A percentile compares a stretch with the other conserved stretches of the same genome.
Evolutionary conservation across 2,797 vertebrate genomes (phyloP).

Genomic region (Acomys russatus): DNA sequence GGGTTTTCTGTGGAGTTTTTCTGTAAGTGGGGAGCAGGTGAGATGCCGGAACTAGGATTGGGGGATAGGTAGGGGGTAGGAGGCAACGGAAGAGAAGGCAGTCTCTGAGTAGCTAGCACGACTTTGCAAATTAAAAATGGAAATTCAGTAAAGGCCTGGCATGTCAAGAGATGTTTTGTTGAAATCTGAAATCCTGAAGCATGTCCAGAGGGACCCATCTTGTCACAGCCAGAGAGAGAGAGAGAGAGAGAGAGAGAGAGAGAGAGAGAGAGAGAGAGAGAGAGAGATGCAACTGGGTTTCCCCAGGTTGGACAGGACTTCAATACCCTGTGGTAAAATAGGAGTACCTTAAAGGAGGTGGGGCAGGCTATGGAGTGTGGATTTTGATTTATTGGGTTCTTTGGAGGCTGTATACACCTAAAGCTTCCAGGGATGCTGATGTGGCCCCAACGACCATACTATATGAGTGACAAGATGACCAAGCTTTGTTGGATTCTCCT

Average conservation of each 20-base stretch:
- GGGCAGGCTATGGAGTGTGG: background rate
- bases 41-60: background rate
- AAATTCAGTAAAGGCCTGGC: slow-evolving; percentile 56
- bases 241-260: background rate
- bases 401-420: background rate
- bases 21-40: background rate
- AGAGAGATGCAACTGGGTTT: background rate
- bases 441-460: background rate
- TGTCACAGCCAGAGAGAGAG: background rate
- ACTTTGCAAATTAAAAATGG: slow-evolving; percentile 63
- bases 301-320: background rate
- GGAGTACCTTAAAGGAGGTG: background rate
- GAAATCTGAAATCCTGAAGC: slow-evolving; percentile 19
- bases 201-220: background rate
- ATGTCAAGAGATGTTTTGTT: slow-evolving; percentile 19
- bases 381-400: background rate
- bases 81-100: background rate
- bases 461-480: background rate
- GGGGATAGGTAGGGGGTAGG: background rate
- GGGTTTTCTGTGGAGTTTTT: slow-evolving; percentile 35
- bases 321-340: background rate
- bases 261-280: background rate
- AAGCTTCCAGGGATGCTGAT: background rate
- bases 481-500: background rate
- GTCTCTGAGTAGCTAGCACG: slow-evolving; percentile 18